Evolutionary conservation across 2,113 vertebrate species (phyloP).

Genomic region (Craseonycteris thonglongyai): DNA sequence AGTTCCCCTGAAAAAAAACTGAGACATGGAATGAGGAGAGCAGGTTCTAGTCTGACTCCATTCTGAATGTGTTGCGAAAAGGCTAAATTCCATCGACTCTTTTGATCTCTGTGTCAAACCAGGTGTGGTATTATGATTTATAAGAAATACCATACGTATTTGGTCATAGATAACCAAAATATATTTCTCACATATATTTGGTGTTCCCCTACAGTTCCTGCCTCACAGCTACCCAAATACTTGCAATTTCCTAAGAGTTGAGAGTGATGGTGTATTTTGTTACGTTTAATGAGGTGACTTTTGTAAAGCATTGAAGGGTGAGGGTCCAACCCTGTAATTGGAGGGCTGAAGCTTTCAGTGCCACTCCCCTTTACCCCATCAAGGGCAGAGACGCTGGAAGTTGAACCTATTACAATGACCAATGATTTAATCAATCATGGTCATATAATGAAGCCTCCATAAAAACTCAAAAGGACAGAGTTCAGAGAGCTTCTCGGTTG

Average conservation of each 20-base stretch:
- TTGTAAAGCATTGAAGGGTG: not conserved
- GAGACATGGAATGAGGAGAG: not conserved
- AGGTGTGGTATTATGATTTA: not conserved
- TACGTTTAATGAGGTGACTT: not conserved
- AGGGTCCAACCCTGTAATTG: not conserved
- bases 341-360: not conserved
- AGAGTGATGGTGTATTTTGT: not conserved
- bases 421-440: not conserved
- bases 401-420: not conserved
- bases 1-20: not conserved
- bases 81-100: not conserved
- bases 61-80: slow-evolving; percentile 7
- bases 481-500: not conserved
- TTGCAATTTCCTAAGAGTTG: not conserved
- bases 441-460: not conserved
- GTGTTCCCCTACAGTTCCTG: not conserved
- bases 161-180: not conserved
- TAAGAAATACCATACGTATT: not conserved
- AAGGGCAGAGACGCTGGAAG: not conserved
- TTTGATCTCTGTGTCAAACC: slow-evolving; percentile 20
- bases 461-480: not conserved
- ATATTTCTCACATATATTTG: not conserved
- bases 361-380: too few species aligned
- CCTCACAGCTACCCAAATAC: not conserved
- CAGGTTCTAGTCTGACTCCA: not conserved